A percentile compares a stretch with the other conserved stretches of the same genome.
Evolutionary conservation across 2,888 invertebrate species (phyloP).

Genomic region (Siphlonurus alternatus): DNA sequence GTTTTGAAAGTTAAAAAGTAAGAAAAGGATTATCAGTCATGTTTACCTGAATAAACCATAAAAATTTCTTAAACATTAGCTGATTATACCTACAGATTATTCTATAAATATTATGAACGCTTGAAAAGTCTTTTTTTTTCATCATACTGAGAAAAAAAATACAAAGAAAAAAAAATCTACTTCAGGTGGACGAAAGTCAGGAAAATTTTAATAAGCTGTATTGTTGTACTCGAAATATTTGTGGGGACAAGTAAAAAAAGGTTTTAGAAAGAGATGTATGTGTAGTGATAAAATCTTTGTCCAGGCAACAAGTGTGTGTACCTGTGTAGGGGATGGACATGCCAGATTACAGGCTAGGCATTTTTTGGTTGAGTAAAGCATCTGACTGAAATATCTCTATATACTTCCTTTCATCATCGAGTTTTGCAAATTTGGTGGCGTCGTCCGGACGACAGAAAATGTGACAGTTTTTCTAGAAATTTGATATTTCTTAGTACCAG

Average conservation of each 20-base stretch:
- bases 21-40: not conserved
- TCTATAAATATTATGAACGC: not conserved
- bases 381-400: no score
- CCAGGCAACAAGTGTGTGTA: not conserved
- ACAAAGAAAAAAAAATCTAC: not conserved
- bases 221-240: not conserved
- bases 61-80: not conserved
- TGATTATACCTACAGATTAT: not conserved
- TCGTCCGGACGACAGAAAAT: no score
- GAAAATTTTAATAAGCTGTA: not conserved
- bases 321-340: no score
- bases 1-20: no score
- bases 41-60: not conserved
- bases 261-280: not conserved
- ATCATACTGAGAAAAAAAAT: not conserved
- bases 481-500: no score
- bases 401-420: no score
- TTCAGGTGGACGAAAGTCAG: not conserved
- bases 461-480: no score
- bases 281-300: not conserved
- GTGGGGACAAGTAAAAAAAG: not conserved
- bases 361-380: no score
- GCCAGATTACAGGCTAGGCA: no score
- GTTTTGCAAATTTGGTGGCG: no score
- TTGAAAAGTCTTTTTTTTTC: not conserved